Conservation (phyloP, 2,113 vertebrate genomes). For the Pheucticus melanocephalus region DNA sequence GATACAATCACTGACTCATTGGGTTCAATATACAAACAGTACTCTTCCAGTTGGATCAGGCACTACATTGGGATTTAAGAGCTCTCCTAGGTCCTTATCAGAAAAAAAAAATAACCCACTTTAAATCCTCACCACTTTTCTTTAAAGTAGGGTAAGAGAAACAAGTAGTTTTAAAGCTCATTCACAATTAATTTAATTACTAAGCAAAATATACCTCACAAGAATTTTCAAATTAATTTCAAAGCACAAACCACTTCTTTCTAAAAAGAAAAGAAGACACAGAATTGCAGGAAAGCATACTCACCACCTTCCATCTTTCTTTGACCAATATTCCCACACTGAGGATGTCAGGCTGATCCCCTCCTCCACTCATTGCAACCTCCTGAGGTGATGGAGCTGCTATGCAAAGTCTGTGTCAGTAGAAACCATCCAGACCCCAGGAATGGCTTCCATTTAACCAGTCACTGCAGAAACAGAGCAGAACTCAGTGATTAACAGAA, state of each 20-base stretch:
- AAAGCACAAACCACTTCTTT: neutral
- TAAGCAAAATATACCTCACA: neutral
- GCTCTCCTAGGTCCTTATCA: neutral
- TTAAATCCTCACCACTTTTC: neutral
- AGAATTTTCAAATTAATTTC: neutral
- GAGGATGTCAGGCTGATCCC: conserved; percentile 94
- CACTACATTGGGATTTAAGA: neutral
- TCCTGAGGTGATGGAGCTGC: conserved; percentile 58
- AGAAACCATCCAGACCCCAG: conserved; percentile 70
- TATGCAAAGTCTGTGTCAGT: conserved; percentile 63
- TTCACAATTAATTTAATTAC: neutral
- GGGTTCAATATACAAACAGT: neutral
- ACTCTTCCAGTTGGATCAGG: neutral
- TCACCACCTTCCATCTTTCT: conserved; percentile 99
- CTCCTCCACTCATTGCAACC: conserved; percentile 92
- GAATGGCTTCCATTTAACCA: conserved; percentile 80
- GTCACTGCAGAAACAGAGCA: conserved; percentile 56
- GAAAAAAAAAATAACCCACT: neutral
- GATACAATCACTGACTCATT: neutral
- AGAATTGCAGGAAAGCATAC: conserved; percentile 39
- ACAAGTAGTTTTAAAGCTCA: neutral
- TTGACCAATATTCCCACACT: conserved; percentile 91
- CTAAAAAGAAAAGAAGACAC: neutral
- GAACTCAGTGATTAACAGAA: neutral
- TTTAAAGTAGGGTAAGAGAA: neutral